Evolutionary conservation across 2,797 vertebrate species (phyloP), one percentile per base, ranked within the genome.

Genomic region (Aplochiton taeniatus): DNA sequence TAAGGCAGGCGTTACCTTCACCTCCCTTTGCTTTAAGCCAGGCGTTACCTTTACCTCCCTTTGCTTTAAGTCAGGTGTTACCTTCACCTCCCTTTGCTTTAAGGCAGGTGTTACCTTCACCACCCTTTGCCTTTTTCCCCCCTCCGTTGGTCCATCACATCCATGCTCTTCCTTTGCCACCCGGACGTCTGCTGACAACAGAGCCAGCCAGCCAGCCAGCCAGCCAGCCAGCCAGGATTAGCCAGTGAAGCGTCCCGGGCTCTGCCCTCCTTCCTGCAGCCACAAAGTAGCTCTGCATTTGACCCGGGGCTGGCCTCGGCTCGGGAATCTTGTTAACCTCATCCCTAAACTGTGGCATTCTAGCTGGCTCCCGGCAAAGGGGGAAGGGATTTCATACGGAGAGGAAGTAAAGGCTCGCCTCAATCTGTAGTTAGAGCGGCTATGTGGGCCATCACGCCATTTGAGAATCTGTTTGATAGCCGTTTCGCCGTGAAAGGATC

Each of bases 281-380:
- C 55, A 72, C 58, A 4, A 58, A 71, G 65, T 70, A 66, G 31
- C 14, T 77, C 60, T 52, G 17, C 72, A 31, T 31, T 69, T 77
- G 68, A 62, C 68, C 69, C 61, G 66, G 66, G 73, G 66, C 69
- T 55, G 3, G 69, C 60, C n/a, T 10, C 66, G 73, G 63, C 77
- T 70, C 3, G 74, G 61, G 73, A 82, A 78, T 77, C 70, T 74
- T 55, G 64, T 71, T 78, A 75, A 66, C 66, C 67, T 71, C 68
- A 18, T 67, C 71, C 57, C 48, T 47, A 64, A 66, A 62, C 61
- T 13, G 60, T 53, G 17, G 56, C 56, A 31, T 16, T 17, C 56
- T 42, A 43, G 56, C 4, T 44, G 13, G 42, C 14, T 16, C 41
- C 42, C 44, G 31, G 31, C 31, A 6, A 31, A 31, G 31, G 31